A percentile compares a stretch with the other conserved stretches of the same genome.
phyloP scores from a whole-genome alignment of 2,888 invertebrate genomes.

The Sceliomorpha sp. region DNA sequence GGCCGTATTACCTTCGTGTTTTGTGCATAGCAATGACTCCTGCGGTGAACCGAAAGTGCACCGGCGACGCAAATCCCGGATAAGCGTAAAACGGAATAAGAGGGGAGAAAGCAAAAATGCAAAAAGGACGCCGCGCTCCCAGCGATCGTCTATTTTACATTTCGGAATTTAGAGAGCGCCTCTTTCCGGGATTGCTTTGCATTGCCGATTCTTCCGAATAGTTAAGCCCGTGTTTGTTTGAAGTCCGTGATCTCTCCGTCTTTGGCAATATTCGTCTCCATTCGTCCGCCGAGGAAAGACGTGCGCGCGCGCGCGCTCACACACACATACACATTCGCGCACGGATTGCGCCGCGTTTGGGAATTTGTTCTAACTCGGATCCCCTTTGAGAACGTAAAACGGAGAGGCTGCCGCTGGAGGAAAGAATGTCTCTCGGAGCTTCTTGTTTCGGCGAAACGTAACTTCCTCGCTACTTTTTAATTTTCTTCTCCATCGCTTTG shows the following conservation, averaged over 20 bases:
- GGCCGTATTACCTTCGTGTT: conserved; percentile 6
- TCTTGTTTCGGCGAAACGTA: conserved; percentile 11
- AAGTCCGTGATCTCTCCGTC: conserved; percentile 7
- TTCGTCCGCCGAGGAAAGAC: no score
- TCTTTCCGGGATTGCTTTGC: conserved; percentile 17
- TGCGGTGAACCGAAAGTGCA: conserved; percentile 3
- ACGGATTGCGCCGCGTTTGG: conserved; percentile 13
- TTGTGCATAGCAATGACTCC: conserved; percentile 3
- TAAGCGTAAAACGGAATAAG: background rate
- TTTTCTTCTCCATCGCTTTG: conserved; percentile 33
- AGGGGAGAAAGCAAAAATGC: conserved; percentile 4
- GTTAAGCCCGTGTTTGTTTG: conserved; percentile 17
- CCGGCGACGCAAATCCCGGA: conserved; percentile 12
- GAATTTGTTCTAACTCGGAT: conserved; percentile 24
- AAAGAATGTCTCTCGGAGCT: conserved; percentile 59
- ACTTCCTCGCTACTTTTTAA: conserved; percentile 43
- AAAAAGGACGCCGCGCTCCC: conserved; percentile 5
- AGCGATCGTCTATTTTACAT: conserved; percentile 13
- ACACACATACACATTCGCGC: background rate
- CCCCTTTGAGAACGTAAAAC: conserved; percentile 48
- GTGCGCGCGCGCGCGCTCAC: background rate
- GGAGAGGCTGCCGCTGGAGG: conserved; percentile 28
- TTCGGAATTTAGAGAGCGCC: conserved; percentile 16
- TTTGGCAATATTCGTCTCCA: conserved; percentile 11
- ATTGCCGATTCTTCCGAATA: conserved; percentile 24